These are phyloP conservation scores for Rhinoptilus africanus DNA, from an alignment of 2,113 vertebrate genomes.

Conservation along the genomic window DNA sequence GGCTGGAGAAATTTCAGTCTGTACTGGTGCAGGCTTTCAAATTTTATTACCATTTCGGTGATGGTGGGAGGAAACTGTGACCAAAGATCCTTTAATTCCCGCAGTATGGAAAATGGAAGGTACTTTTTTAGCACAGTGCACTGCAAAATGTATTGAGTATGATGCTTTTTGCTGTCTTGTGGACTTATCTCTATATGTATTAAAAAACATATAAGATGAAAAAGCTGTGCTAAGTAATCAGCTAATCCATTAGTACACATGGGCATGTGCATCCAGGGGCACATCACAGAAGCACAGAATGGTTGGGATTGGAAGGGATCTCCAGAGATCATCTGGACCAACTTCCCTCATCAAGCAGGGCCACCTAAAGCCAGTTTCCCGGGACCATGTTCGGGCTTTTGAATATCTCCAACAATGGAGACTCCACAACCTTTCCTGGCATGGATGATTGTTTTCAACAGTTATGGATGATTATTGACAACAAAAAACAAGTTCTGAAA, in stretches of 20 bases:
- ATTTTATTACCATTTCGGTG: neutral
- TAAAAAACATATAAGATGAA: neutral
- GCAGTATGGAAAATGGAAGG: neutral
- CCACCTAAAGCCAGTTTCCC: neutral
- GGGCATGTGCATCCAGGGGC: neutral
- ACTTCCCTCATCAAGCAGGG: neutral
- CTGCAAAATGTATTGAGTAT: neutral
- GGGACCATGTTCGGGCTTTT: neutral
- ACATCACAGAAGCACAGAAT: neutral
- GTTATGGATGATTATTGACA: neutral
- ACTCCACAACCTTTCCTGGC: neutral
- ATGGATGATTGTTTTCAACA: neutral
- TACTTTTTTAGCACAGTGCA: neutral
- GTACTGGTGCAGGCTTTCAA: neutral
- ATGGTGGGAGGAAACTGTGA: neutral
- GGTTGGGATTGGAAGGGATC: neutral
- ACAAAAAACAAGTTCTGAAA: neutral
- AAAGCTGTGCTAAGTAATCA: neutral
- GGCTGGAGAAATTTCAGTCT: neutral
- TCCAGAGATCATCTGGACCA: neutral
- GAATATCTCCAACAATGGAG: neutral
- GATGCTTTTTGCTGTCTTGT: neutral
- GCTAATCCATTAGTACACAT: neutral
- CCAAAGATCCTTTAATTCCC: neutral
- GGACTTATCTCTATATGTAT: neutral